These are phyloP conservation scores for Coranthus polyacanthus DNA, from an alignment of 2,797 vertebrate genomes.

Conservation along the genomic window DNA sequence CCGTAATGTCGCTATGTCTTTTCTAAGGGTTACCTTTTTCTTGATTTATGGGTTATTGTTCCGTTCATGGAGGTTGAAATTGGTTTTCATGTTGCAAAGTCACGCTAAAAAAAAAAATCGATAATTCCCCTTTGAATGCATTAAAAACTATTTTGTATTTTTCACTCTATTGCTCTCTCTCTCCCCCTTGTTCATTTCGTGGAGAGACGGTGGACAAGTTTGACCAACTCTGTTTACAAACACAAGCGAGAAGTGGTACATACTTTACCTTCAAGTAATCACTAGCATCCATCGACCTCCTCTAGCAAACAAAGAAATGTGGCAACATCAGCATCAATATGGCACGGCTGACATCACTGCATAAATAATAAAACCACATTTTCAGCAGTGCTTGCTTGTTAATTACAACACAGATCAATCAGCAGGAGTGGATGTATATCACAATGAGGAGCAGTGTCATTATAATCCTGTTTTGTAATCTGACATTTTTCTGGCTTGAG, in stretches of 20 bases:
- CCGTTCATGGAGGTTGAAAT: too few species aligned
- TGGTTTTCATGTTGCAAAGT: too few species aligned
- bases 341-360: slow-evolving; percentile 13
- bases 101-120: too few species aligned
- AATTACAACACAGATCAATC: slow-evolving; percentile 47
- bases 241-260: background rate
- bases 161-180: too few species aligned
- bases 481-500: slow-evolving; percentile 18
- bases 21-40: too few species aligned
- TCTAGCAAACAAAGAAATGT: slow-evolving; percentile 21
- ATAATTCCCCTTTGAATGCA: too few species aligned
- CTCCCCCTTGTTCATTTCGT: too few species aligned
- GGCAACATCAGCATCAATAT: slow-evolving; percentile 22
- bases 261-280: slow-evolving; percentile 27
- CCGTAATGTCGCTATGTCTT: too few species aligned
- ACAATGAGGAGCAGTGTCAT: slow-evolving; percentile 14
- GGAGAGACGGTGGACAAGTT: too few species aligned
- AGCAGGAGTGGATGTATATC: slow-evolving; percentile 32
- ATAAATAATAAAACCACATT: slow-evolving; percentile 48
- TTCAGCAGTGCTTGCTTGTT: slow-evolving; percentile 42
- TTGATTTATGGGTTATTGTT: too few species aligned
- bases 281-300: slow-evolving; percentile 15
- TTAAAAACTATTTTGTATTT: too few species aligned
- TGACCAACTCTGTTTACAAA: too few species aligned
- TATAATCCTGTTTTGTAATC: slow-evolving; percentile 19